Base-by-base conservation (phyloP, 1,140 invertebrate species). In the Camponotus floridanus region DNA sequence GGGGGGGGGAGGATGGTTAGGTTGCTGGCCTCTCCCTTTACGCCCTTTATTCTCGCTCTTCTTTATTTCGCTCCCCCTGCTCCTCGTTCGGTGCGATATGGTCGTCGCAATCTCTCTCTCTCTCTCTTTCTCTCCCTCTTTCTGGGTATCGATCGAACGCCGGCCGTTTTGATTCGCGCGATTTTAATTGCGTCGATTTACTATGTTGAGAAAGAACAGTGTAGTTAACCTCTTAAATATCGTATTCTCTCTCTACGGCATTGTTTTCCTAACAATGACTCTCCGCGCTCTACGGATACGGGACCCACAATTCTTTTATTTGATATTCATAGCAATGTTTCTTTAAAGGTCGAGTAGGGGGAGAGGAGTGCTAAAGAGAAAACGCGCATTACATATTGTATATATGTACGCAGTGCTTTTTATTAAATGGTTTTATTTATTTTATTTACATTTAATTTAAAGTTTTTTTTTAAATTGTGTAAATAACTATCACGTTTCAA, bases 181-280 rank as follows among this genome's bases (percentile, higher is more conserved):
- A 51, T 67, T 79, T 67, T 79, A 67, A 79, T 79, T 79, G 26
- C 45, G 9, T 42, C 15, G 9, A 80, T 11, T 80, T 68, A 18
- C 33, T 4, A 31, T n/a, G 1, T 33, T n/a, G 7, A 59, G 48
- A 42, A 26, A 21, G 39, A 7, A 39, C 31, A 26, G n/a, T 26
- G 21, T 31, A 42, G 78, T 57, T 39, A 55, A 57, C 21, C 26
- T 26, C 21, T 45, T 81, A 81, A 59, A 45, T 36, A 8, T 42
- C 21, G 13, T 31, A 39, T 51, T 48, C 45, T 48, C 45, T 48
- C 45, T 48, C 11, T 48, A 33, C 36, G 26, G 55, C 18, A 21
- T 33, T 59, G 64, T 45, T 81, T 33, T 45, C 15, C 5, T 13
- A 45, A 81, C 39, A 21, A 45, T 59, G 39, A 81, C 15, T 57